These are phyloP conservation scores for Tryphoninae sp. DNA, from an alignment of 2,888 invertebrate species.

Conservation along the genomic window DNA sequence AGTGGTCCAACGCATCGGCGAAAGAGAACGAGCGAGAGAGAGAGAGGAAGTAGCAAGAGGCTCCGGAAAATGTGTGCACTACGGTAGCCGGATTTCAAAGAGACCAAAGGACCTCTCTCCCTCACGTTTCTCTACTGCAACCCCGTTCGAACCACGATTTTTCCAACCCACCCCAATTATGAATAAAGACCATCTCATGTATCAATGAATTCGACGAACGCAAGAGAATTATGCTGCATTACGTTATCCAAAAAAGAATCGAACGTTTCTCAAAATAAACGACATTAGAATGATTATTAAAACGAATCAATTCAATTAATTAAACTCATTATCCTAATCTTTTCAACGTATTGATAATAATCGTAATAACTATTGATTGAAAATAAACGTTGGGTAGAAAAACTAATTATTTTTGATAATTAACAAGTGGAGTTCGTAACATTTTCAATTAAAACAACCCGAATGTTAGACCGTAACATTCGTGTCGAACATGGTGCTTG, in stretches of 20 bases:
- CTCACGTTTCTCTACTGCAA: too few species aligned
- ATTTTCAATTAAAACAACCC: too few species aligned
- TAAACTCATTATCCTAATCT: too few species aligned
- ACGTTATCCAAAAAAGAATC: neutral
- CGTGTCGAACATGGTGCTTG: neutral
- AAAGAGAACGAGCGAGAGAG: neutral
- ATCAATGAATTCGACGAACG: conserved; percentile 22
- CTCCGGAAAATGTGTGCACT: conserved; percentile 17
- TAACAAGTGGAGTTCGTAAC: too few species aligned
- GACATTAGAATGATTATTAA: conserved; percentile 1
- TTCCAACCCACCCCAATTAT: neutral
- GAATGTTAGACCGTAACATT: neutral
- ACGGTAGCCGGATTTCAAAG: conserved; percentile 49
- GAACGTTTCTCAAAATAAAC: neutral
- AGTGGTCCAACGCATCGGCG: conserved; percentile 3
- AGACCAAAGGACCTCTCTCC: conserved; percentile 47
- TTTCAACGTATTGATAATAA: too few species aligned
- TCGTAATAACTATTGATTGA: too few species aligned
- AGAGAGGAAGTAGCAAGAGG: neutral
- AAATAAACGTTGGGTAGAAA: too few species aligned
- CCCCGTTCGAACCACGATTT: neutral
- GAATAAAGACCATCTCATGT: conserved; percentile 1
- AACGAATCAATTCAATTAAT: too few species aligned
- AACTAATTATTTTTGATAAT: too few species aligned
- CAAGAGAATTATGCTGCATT: neutral